These are phyloP conservation scores for Poecilobothrus nobilitatus DNA, from an alignment of 2,888 invertebrate species.

Conservation along the genomic window DNA sequence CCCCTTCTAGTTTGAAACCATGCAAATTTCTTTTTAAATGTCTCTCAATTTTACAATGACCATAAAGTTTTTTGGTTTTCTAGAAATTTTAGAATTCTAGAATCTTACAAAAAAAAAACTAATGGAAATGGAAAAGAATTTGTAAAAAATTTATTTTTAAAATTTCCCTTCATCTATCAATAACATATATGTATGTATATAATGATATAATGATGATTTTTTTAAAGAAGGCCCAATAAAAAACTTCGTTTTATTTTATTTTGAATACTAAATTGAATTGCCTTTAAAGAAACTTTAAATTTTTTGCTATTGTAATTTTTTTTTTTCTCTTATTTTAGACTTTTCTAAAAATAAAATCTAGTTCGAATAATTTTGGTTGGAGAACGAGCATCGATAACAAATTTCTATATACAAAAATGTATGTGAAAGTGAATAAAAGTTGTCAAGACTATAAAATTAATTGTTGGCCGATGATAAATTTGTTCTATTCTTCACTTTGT, in stretches of 20 bases:
- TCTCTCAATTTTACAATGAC: too few species aligned
- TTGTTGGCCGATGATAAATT: constrained; percentile 1
- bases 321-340: neutral
- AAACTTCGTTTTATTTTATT: neutral
- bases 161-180: neutral
- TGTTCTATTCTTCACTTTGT: neutral
- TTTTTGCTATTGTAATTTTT: neutral
- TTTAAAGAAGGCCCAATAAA: too few species aligned
- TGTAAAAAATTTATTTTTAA: neutral
- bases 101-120: too few species aligned
- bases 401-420: neutral
- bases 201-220: too few species aligned
- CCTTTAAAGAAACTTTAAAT: neutral
- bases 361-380: neutral
- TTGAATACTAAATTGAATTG: neutral
- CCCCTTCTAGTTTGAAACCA: too few species aligned
- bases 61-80: too few species aligned
- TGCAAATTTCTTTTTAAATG: too few species aligned
- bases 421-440: neutral
- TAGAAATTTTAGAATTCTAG: too few species aligned
- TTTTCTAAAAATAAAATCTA: neutral
- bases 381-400: neutral
- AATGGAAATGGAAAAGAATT: neutral
- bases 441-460: neutral
- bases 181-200: neutral